phyloP scores from a whole-genome alignment of 2,113 vertebrate species.

The Poeciliopsis prolifica region DNA sequence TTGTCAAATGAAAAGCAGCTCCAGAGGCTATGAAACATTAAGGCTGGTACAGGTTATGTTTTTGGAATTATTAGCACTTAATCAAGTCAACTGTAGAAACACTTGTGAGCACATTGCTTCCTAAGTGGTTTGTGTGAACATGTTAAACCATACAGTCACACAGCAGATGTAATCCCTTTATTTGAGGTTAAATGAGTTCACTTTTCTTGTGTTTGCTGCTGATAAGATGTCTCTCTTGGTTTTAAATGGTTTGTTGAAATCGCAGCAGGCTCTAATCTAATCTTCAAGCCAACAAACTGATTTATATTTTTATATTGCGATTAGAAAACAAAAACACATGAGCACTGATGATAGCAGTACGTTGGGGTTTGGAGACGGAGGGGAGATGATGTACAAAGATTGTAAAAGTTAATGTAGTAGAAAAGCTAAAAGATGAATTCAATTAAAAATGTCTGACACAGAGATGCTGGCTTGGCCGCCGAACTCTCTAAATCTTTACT shows the following conservation, averaged over 20 bases:
- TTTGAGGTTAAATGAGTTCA: neutral
- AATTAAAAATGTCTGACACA: neutral
- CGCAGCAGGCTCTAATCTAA: neutral
- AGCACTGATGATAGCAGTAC: neutral
- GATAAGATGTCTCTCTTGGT: neutral
- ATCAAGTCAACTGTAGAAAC: neutral
- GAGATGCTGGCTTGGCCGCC: neutral
- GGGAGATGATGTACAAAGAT: neutral
- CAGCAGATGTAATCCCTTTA: neutral
- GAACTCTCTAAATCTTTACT: neutral
- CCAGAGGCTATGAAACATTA: neutral
- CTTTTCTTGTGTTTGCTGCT: neutral
- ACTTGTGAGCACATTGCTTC: neutral
- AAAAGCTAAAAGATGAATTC: no score
- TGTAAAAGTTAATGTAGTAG: neutral
- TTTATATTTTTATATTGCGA: neutral
- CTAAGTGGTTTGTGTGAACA: neutral
- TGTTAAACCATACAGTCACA: neutral
- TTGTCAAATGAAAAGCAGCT: neutral
- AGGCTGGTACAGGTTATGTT: neutral
- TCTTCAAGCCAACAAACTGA: neutral
- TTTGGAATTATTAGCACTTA: neutral
- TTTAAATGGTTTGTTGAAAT: neutral
- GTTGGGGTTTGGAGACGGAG: neutral
- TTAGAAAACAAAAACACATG: neutral